Conservation (phyloP, 2,888 invertebrate genomes). For the Tipula unca region DNA sequence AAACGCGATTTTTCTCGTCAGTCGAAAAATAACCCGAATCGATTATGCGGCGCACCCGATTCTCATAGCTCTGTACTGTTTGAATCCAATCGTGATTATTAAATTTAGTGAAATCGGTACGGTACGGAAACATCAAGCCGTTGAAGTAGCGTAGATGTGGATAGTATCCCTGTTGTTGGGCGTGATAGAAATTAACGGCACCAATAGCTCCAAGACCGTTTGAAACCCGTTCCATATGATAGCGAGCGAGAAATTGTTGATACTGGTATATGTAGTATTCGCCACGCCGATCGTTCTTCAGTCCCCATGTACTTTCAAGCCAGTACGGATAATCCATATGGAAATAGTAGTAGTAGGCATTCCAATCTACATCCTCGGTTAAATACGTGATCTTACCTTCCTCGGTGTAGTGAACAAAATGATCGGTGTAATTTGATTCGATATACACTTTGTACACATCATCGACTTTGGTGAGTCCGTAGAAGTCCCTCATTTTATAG, state of each 20-base stretch:
- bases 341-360: constrained; percentile 59
- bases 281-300: constrained; percentile 50
- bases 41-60: constrained; percentile 51
- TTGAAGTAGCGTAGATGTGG: constrained; percentile 55
- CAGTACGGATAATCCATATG: constrained; percentile 62
- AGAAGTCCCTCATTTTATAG: constrained; percentile 52
- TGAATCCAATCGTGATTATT: constrained; percentile 32
- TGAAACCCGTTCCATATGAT: constrained; percentile 58
- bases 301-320: constrained; percentile 47
- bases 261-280: constrained; percentile 57
- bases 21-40: constrained; percentile 47
- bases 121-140: constrained; percentile 57
- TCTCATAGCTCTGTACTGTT: constrained; percentile 46
- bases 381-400: constrained; percentile 61
- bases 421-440: constrained; percentile 58
- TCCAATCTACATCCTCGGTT: constrained; percentile 68
- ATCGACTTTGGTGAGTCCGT: constrained; percentile 41
- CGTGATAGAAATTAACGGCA: constrained; percentile 47
- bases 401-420: constrained; percentile 48
- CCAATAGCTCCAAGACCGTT: constrained; percentile 56
- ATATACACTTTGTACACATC: constrained; percentile 50
- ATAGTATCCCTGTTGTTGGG: constrained; percentile 52
- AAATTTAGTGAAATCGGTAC: constrained; percentile 40
- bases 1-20: constrained; percentile 31
- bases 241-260: constrained; percentile 59